These are phyloP conservation scores for Dermatemys mawii DNA, from an alignment of 2,113 vertebrate species.

Conservation along the genomic window DNA sequence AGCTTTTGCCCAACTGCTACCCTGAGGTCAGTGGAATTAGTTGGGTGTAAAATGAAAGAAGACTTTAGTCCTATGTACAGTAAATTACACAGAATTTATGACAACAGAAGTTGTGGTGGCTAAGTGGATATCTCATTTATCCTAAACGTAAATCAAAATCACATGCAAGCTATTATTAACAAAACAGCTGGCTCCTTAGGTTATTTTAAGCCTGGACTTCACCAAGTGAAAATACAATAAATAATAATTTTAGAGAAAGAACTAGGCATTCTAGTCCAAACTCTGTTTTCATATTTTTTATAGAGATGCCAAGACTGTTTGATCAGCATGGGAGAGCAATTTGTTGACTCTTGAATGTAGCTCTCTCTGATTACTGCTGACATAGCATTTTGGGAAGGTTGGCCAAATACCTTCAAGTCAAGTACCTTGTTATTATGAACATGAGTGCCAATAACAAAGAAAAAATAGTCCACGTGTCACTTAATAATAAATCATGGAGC, in stretches of 20 bases:
- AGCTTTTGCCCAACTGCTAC: neutral
- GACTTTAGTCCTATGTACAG: neutral
- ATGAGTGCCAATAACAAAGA: slow-evolving; percentile 45
- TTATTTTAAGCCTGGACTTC: slow-evolving; percentile 59
- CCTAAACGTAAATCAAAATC: slow-evolving; percentile 58
- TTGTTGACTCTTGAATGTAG: slow-evolving; percentile 41
- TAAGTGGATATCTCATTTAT: slow-evolving; percentile 40
- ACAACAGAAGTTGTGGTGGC: slow-evolving; percentile 3
- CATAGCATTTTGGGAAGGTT: slow-evolving; percentile 44
- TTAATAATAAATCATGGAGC: slow-evolving; percentile 51
- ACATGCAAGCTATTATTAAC: slow-evolving; percentile 59
- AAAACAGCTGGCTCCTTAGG: slow-evolving; percentile 53
- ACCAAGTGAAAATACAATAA: slow-evolving; percentile 68
- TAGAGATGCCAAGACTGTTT: slow-evolving; percentile 54
- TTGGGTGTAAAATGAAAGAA: neutral
- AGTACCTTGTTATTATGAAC: slow-evolving; percentile 54
- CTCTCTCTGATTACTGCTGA: slow-evolving; percentile 64
- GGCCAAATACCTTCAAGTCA: slow-evolving; percentile 65
- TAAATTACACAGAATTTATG: slow-evolving; percentile 5
- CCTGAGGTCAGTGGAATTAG: neutral
- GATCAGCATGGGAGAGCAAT: slow-evolving; percentile 63
- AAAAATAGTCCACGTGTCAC: slow-evolving; percentile 47
- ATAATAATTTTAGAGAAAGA: slow-evolving; percentile 59
- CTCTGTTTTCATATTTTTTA: slow-evolving; percentile 53
- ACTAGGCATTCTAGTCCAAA: slow-evolving; percentile 39